Conservation (phyloP, 2,797 vertebrate genomes). For the Sebastes iracundus region DNA sequence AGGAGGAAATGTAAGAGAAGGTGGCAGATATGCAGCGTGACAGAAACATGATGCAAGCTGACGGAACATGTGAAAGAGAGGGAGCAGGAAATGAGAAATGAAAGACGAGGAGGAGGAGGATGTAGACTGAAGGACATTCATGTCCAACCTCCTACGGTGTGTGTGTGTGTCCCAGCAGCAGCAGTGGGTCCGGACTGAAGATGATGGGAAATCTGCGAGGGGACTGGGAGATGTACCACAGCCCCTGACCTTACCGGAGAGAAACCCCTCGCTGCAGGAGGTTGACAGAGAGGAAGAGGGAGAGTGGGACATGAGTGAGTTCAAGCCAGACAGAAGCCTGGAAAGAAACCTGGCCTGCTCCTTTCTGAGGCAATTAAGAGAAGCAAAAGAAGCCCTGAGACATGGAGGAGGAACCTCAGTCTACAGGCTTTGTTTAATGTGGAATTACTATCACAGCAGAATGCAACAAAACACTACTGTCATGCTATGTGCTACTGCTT, state of each 20-base stretch:
- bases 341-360: constrained; percentile 2
- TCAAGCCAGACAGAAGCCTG: constrained; percentile 28
- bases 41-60: neutral
- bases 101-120: constrained; percentile 18
- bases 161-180: constrained; percentile 16
- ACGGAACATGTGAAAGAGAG: constrained; percentile 13
- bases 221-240: constrained; percentile 1
- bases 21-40: neutral
- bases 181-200: constrained; percentile 20
- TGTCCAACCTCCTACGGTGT: constrained; percentile 31
- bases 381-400: neutral
- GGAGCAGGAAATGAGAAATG: constrained; percentile 21
- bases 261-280: constrained; percentile 41
- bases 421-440: neutral
- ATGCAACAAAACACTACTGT: neutral
- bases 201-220: constrained; percentile 23
- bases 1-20: constrained; percentile 6
- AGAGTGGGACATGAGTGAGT: constrained; percentile 11
- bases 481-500: neutral
- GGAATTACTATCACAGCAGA: neutral
- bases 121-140: constrained; percentile 15
- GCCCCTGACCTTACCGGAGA: constrained; percentile 43
- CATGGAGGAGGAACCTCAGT: neutral
- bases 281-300: constrained; percentile 26
- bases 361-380: neutral